Conservation (phyloP, 2,888 invertebrate species). For the Hoplodrina ambigua region DNA sequence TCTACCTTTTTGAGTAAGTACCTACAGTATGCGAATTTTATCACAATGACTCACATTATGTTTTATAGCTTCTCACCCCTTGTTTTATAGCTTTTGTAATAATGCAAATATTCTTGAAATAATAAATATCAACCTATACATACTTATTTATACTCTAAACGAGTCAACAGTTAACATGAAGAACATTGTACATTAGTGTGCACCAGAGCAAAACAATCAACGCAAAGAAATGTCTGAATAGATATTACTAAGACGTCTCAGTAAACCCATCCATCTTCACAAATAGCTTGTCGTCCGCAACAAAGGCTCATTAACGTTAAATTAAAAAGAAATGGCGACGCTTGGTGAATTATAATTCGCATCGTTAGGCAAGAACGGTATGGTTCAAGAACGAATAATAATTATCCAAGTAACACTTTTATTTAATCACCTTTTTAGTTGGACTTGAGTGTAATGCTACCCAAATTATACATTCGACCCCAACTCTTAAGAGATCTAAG, state of each 20-base stretch:
- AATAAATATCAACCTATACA: not conserved
- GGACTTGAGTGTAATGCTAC: not conserved
- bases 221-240: slow-evolving; percentile 40
- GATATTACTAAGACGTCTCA: slow-evolving; percentile 37
- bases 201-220: slow-evolving; percentile 34
- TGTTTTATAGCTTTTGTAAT: not conserved
- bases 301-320: slow-evolving; percentile 66
- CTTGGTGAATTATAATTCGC: slow-evolving; percentile 52
- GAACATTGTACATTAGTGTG: slow-evolving; percentile 1
- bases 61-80: not conserved
- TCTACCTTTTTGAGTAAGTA: slow-evolving; percentile 9
- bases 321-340: slow-evolving; percentile 62
- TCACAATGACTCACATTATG: not conserved
- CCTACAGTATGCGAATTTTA: slow-evolving; percentile 24
- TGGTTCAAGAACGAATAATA: slow-evolving; percentile 31
- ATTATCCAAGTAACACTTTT: slow-evolving; percentile 14
- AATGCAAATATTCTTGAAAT: not conserved
- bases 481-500: slow-evolving; percentile 5
- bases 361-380: slow-evolving; percentile 43
- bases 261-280: slow-evolving; percentile 53
- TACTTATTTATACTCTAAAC: not conserved
- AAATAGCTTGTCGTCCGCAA: slow-evolving; percentile 56
- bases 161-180: slow-evolving; percentile 6
- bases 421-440: not conserved
- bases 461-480: not conserved